Conservation (phyloP, 1,140 invertebrate genomes). For the Panagrolaimus sp. region DNA sequence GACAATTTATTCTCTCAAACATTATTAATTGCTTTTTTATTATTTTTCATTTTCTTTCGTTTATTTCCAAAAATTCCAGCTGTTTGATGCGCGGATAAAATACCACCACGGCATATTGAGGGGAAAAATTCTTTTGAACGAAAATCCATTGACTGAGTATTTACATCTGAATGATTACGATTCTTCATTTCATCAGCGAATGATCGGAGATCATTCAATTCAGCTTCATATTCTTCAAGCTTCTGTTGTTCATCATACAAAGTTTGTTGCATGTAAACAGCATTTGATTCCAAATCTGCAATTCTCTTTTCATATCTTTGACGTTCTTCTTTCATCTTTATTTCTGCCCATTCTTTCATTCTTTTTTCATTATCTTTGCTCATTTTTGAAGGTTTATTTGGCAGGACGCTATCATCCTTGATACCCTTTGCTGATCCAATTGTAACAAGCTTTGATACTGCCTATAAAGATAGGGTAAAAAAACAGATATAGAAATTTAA, state of each 20-base stretch:
- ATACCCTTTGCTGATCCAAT: constrained; percentile 34
- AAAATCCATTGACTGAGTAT: neutral
- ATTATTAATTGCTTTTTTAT: too few relatives aligned
- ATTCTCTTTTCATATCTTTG: neutral
- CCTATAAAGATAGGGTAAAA: constrained; percentile 11
- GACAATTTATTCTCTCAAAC: too few relatives aligned
- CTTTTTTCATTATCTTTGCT: constrained; percentile 33
- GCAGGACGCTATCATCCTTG: constrained; percentile 24
- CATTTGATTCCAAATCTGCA: neutral
- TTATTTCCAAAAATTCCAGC: neutral
- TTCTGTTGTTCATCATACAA: constrained; percentile 10
- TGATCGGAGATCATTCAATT: neutral
- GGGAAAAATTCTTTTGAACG: neutral
- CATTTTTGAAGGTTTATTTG: constrained; percentile 17
- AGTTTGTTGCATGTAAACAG: neutral
- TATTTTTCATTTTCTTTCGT: neutral
- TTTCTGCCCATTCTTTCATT: constrained; percentile 13
- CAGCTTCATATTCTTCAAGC: neutral
- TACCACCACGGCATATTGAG: neutral
- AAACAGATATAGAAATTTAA: too few relatives aligned
- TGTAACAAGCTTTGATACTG: constrained; percentile 27
- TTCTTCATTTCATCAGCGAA: constrained; percentile 13
- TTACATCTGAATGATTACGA: neutral
- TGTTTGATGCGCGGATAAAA: neutral
- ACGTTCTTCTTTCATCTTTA: constrained; percentile 8